phyloP scores from a whole-genome alignment of 2,888 invertebrate genomes.

The Tortricodes alternella region DNA sequence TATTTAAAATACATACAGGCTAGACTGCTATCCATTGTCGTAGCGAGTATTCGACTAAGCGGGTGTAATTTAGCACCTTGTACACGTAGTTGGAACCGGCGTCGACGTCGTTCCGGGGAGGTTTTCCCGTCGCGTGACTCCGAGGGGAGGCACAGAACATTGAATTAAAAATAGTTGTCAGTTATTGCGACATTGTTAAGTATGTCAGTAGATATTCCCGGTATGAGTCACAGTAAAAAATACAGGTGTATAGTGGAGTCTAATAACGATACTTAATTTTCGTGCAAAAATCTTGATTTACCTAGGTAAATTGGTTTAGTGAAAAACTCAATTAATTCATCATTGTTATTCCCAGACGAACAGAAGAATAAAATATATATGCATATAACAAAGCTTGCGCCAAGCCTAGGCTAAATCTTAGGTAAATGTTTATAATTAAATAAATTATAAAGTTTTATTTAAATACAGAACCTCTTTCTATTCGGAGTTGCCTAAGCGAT shows the following conservation, averaged over 20 bases:
- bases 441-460: too few species aligned
- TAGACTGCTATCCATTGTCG: neutral
- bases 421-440: too few species aligned
- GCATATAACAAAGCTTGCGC: too few species aligned
- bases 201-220: constrained; percentile 22
- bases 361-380: too few species aligned
- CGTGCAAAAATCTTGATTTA: neutral
- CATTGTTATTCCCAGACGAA: too few species aligned
- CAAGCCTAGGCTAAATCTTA: too few species aligned
- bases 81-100: constrained; percentile 22
- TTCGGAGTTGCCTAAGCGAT: too few species aligned
- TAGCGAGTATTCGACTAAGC: neutral
- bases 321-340: too few species aligned
- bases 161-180: constrained; percentile 31
- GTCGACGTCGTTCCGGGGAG: constrained; percentile 35
- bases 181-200: constrained; percentile 10
- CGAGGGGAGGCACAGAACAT: constrained; percentile 33
- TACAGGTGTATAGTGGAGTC: constrained; percentile 21
- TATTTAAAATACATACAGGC: neutral
- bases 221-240: constrained; percentile 21
- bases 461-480: too few species aligned
- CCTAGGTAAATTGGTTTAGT: too few species aligned
- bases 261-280: neutral
- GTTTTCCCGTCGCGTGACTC: constrained; percentile 46
- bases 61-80: constrained; percentile 17